Evolutionary conservation across 2,888 invertebrate genomes (phyloP), one percentile per base, ranked within the genome.

Genomic region (Erebia aethiops): DNA sequence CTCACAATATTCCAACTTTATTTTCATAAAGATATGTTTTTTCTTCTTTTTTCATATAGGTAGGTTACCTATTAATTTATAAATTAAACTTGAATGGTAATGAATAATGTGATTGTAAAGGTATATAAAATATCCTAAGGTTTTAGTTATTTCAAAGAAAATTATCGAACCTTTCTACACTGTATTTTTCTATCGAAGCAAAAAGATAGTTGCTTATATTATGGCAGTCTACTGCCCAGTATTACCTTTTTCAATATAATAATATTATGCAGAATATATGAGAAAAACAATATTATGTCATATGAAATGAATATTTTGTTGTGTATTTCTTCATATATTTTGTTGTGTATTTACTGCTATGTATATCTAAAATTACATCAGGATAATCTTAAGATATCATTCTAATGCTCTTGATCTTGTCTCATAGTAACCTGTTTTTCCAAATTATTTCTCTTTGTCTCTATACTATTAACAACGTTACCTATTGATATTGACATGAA

Each of bases 221-320:
- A 18, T 60, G 26, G 58, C 35, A 60, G 14, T 9, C 5, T 60
- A 16, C n/a, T 60, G 35, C 16, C 41, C 58, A 60, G 58, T 60
- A 60, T 60, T 60, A 60, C 35, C 10, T 18, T 1, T 54, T 51
- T 8, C 0, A 18, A 54, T 18, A 2, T 18, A 52, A 2, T 18
- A 52, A 52, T 18, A 54, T 54, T 21, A 7, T 13, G 26, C 56
- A 56, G 21, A 56, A 56, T 56, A 1, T 16, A 35, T 35, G 35
- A 35, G 7, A 35, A 35, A 35, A 7, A 35, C 2, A 3, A 46
- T 46, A 46, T 46, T 9, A 9, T 1, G 1, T 46, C 3, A 1
- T 46, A 46, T 13, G 11, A 9, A 46, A 46, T 46, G 13, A 46
- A 13, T n/a, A n/a, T n/a, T n/a, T n/a, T n/a, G n/a, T n/a, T n/a